Percentiles rank a stretch among this genome's conserved stretches.
Conservation (phyloP, 2,797 vertebrate species). For the Enoplosus armatus region DNA sequence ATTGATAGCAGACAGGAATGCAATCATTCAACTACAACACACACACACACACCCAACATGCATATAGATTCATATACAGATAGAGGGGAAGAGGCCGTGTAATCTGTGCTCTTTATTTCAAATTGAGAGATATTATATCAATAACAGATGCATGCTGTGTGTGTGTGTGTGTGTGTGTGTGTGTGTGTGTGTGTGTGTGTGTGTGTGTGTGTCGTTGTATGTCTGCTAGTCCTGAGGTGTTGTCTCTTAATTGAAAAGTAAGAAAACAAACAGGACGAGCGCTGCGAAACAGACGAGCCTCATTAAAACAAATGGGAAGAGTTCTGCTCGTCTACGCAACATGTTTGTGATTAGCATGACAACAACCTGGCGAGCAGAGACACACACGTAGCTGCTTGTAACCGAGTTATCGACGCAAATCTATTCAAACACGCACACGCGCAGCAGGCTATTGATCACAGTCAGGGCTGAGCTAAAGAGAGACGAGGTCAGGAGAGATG, state of each 20-base stretch:
- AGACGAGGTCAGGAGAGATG: slow-evolving; percentile 57
- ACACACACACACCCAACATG: not conserved
- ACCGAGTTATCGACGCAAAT: not conserved
- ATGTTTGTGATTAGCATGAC: slow-evolving; percentile 65
- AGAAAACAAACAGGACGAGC: slow-evolving; percentile 49
- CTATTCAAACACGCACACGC: not conserved
- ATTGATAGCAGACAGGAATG: slow-evolving; percentile 66
- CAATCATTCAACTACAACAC: slow-evolving; percentile 35
- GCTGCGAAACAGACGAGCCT: slow-evolving; percentile 57
- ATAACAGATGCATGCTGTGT: not conserved
- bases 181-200: slow-evolving; percentile 6
- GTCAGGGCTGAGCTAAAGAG: slow-evolving; percentile 23
- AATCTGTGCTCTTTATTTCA: slow-evolving; percentile 38
- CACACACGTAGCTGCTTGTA: slow-evolving; percentile 3
- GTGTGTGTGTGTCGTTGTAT: not conserved
- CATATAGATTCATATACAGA: slow-evolving; percentile 36
- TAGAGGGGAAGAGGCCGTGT: not conserved
- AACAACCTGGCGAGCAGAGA: slow-evolving; percentile 31
- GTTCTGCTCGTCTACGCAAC: slow-evolving; percentile 39
- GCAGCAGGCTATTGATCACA: slow-evolving; percentile 60
- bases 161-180: slow-evolving; percentile 4
- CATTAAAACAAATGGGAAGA: slow-evolving; percentile 61
- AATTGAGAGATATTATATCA: slow-evolving; percentile 45
- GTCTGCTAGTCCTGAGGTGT: slow-evolving; percentile 44
- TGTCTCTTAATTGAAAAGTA: slow-evolving; percentile 63